phyloP scores from a whole-genome alignment of 2,797 vertebrate genomes.

The Myoxocephalus aenaeus region DNA sequence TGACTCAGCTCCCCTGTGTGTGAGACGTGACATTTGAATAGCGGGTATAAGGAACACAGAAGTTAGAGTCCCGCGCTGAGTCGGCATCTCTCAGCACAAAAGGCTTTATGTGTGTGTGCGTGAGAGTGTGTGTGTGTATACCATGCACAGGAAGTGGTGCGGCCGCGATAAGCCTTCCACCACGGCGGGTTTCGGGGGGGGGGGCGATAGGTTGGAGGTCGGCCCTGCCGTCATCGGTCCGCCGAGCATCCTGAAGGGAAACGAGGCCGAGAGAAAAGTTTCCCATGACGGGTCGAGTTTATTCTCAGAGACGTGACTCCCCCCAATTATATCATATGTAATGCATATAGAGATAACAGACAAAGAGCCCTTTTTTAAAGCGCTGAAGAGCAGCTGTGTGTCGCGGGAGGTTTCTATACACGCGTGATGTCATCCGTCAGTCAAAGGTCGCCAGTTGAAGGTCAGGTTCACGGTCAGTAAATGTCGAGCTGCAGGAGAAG shows the following conservation, averaged over 20 bases:
- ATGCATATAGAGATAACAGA: conserved; percentile 20
- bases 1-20: conserved; percentile 51
- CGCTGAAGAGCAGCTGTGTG: conserved; percentile 37
- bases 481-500: conserved; percentile 48
- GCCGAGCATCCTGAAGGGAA: conserved; percentile 25
- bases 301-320: conserved; percentile 35
- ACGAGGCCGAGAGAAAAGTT: neutral
- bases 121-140: conserved; percentile 6
- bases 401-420: conserved; percentile 21
- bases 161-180: conserved; percentile 69
- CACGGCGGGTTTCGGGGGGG: conserved; percentile 26
- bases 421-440: conserved; percentile 35
- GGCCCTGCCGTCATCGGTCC: conserved; percentile 35
- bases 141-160: conserved; percentile 70
- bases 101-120: conserved; percentile 13
- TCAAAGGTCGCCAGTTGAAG: conserved; percentile 57
- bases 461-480: conserved; percentile 40
- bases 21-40: conserved; percentile 40
- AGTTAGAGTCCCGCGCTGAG: conserved; percentile 39
- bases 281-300: conserved; percentile 16
- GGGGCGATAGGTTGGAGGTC: conserved; percentile 39
- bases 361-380: conserved; percentile 55
- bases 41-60: neutral
- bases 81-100: conserved; percentile 43
- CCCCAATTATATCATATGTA: conserved; percentile 37